Percentiles rank a stretch among this genome's conserved stretches.
phyloP scores from a whole-genome alignment of 2,888 invertebrate species.

The Morpho deidamia region DNA sequence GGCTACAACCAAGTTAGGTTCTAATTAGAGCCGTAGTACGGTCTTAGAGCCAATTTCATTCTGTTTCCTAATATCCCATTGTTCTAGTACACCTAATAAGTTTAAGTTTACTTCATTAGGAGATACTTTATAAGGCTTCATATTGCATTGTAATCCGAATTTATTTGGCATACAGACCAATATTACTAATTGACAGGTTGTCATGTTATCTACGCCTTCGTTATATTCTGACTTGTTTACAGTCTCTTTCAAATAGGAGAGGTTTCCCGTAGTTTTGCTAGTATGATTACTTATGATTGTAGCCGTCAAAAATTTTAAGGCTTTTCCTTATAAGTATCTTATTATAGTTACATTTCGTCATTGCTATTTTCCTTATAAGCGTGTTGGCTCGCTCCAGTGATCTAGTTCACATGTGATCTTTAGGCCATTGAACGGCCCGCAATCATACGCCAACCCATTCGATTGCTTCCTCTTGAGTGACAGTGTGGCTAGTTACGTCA shows the following conservation, averaged over 20 bases:
- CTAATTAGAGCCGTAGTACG: conserved; percentile 58
- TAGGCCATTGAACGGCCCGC: conserved; percentile 51
- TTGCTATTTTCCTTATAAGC: conserved; percentile 24
- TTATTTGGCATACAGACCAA: conserved; percentile 31
- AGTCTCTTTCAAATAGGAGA: not conserved
- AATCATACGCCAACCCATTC: conserved; percentile 52
- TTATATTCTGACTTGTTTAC: not conserved
- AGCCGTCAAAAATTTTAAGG: no score
- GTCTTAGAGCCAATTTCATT: conserved; percentile 45
- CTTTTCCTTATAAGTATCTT: no score
- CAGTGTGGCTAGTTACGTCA: conserved; percentile 51
- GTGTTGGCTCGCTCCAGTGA: conserved; percentile 53
- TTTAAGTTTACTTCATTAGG: conserved; percentile 68
- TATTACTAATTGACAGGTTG: conserved; percentile 65
- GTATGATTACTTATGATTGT: no score
- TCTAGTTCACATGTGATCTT: conserved; percentile 66
- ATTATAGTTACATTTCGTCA: no score
- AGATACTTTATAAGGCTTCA: conserved; percentile 45
- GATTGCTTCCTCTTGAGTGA: conserved; percentile 59
- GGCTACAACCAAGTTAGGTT: conserved; percentile 49
- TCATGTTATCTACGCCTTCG: conserved; percentile 36
- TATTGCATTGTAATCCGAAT: conserved; percentile 15
- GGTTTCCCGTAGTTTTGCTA: no score
- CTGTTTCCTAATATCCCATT: conserved; percentile 47
- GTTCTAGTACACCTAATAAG: conserved; percentile 66